Percentiles rank a stretch among this genome's conserved stretches.
These are phyloP conservation scores for Pantala flavescens DNA, from an alignment of 1,140 invertebrate genomes.

Conservation along the genomic window DNA sequence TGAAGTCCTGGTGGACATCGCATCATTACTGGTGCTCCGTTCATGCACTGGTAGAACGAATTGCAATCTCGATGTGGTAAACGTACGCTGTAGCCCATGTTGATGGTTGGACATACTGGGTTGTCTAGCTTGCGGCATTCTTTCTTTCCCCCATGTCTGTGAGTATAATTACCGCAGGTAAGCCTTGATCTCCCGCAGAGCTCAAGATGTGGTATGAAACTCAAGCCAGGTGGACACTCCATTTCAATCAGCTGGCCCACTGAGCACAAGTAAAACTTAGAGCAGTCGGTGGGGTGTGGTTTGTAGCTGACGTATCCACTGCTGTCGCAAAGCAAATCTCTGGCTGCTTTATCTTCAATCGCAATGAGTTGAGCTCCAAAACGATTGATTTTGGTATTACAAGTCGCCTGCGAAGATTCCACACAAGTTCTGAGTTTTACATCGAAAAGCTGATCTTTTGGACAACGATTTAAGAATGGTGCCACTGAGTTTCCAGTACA, in stretches of 20 bases:
- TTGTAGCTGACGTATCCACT: no score
- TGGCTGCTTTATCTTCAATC: no score
- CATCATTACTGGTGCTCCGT: conserved; percentile 24
- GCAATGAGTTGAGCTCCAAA: no score
- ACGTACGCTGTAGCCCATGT: background rate
- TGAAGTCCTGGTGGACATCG: conserved; percentile 23
- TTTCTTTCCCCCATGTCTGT: background rate
- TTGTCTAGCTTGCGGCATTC: background rate
- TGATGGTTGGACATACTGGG: background rate
- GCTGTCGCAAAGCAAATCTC: no score
- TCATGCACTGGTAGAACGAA: conserved; percentile 31
- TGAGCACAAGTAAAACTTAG: no score
- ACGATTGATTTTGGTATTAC: no score
- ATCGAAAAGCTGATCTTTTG: no score
- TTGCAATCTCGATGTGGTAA: conserved; percentile 26
- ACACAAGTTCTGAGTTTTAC: no score
- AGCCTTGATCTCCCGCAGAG: conserved; percentile 26
- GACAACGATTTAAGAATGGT: no score
- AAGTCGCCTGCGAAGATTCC: no score
- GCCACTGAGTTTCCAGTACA: no score
- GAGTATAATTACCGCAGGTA: background rate
- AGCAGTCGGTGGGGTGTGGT: no score
- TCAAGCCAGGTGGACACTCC: conserved; percentile 18
- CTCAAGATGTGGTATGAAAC: conserved; percentile 23
- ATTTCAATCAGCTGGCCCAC: conserved; percentile 21